Evolutionary conservation across 2,888 invertebrate genomes (phyloP).

Genomic region (Antheraea yamamai): DNA sequence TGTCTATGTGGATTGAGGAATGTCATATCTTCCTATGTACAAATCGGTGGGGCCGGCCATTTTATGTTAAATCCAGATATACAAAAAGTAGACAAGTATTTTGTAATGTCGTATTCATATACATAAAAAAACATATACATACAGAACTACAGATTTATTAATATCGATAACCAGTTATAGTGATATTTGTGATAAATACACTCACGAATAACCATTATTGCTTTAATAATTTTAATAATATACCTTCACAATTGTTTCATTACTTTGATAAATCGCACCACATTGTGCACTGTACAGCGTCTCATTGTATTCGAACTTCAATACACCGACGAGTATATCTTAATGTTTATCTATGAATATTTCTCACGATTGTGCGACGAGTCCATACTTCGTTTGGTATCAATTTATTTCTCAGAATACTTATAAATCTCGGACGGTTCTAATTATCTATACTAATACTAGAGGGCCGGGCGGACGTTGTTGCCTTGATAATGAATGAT

Average conservation of each 20-base stretch:
- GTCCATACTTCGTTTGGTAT: conserved; percentile 43
- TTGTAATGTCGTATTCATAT: too few species aligned
- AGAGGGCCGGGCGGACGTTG: too few species aligned
- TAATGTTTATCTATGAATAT: conserved; percentile 33
- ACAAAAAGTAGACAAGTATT: too few species aligned
- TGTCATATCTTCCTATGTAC: too few species aligned
- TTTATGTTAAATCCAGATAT: too few species aligned
- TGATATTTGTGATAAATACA: not conserved
- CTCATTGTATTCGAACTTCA: conserved; percentile 1
- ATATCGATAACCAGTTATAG: not conserved
- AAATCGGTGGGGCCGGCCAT: too few species aligned
- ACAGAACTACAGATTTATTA: too few species aligned
- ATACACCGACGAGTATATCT: conserved; percentile 16
- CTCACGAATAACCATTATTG: not conserved
- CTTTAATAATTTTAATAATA: not conserved
- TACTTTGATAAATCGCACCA: conserved; percentile 4
- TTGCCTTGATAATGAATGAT: too few species aligned
- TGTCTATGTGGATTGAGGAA: too few species aligned
- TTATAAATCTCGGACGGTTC: conserved; percentile 56
- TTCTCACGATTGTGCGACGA: conserved; percentile 44
- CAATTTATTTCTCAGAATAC: conserved; percentile 60
- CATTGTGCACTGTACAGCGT: not conserved
- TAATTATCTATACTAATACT: conserved; percentile 49
- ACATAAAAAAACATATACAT: too few species aligned
- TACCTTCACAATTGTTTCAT: not conserved